phyloP scores from a whole-genome alignment of 1,140 invertebrate genomes.

The Achroia grisella region DNA sequence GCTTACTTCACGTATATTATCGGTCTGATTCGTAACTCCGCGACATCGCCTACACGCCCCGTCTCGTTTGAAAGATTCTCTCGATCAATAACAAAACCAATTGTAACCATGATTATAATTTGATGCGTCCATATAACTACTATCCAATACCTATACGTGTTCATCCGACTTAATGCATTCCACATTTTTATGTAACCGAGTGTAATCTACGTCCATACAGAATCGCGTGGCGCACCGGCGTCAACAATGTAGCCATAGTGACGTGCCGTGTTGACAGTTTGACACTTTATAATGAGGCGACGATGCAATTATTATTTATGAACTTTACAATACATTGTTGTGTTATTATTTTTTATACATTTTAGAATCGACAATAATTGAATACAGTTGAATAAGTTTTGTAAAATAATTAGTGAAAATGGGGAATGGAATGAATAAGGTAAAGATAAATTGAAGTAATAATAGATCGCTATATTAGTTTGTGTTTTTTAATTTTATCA shows the following conservation, averaged over 20 bases:
- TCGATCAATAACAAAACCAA: constrained; percentile 53
- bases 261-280: constrained; percentile 56
- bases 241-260: constrained; percentile 72
- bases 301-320: constrained; percentile 20
- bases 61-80: constrained; percentile 8
- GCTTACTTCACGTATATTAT: constrained; percentile 10
- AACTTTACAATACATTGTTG: constrained; percentile 20
- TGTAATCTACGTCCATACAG: constrained; percentile 32
- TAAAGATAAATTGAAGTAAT: constrained; percentile 44
- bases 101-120: constrained; percentile 22
- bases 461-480: neutral
- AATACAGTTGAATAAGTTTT: constrained; percentile 18
- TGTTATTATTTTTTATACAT: constrained; percentile 21
- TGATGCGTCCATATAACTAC: constrained; percentile 9
- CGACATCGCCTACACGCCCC: constrained; percentile 5
- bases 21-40: neutral
- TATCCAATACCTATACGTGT: neutral
- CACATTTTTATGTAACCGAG: constrained; percentile 14
- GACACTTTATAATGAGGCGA: constrained; percentile 33
- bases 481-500: too few species aligned
- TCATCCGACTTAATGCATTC: constrained; percentile 10
- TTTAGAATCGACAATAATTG: constrained; percentile 35
- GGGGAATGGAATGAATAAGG: constrained; percentile 88
- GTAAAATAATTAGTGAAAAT: constrained; percentile 59
- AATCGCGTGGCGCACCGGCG: constrained; percentile 43